phyloP scores from a whole-genome alignment of 2,113 vertebrate species.

The Pitta sordida region DNA sequence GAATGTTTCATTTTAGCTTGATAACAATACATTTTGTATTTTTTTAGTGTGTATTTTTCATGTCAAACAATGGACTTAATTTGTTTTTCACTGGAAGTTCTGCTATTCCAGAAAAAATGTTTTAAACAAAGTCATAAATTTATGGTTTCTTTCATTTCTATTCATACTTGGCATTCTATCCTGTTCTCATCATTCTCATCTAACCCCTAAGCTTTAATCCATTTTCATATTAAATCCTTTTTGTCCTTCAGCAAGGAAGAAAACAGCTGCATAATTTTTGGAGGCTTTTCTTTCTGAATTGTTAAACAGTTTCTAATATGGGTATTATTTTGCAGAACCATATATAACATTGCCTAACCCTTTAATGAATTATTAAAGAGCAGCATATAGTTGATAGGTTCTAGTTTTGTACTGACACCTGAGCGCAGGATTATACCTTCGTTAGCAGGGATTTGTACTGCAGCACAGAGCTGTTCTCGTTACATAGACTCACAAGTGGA shows the following conservation, averaged over 20 bases:
- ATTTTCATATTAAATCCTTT: slow-evolving; percentile 56
- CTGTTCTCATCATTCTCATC: slow-evolving; percentile 29
- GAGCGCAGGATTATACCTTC: background rate
- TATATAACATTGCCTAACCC: background rate
- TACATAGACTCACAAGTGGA: background rate
- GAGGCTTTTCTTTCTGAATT: slow-evolving; percentile 29
- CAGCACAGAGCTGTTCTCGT: background rate
- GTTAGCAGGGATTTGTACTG: slow-evolving; percentile 27
- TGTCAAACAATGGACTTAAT: background rate
- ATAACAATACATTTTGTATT: background rate
- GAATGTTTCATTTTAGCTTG: background rate
- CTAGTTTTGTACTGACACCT: background rate
- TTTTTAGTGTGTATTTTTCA: background rate
- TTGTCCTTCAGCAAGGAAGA: slow-evolving; percentile 43
- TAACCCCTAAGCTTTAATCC: slow-evolving; percentile 47
- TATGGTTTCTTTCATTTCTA: background rate
- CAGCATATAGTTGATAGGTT: background rate
- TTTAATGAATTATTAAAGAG: background rate
- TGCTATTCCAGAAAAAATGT: background rate
- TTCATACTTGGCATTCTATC: slow-evolving; percentile 16
- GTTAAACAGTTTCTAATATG: slow-evolving; percentile 31
- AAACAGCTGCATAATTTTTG: slow-evolving; percentile 11
- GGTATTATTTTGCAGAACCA: slow-evolving; percentile 5
- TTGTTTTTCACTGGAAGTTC: background rate
- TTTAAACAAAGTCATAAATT: background rate